Evolutionary conservation across 1,140 invertebrate species (phyloP), one percentile per base, ranked within the genome.

Genomic region (Micrasema longulum): DNA sequence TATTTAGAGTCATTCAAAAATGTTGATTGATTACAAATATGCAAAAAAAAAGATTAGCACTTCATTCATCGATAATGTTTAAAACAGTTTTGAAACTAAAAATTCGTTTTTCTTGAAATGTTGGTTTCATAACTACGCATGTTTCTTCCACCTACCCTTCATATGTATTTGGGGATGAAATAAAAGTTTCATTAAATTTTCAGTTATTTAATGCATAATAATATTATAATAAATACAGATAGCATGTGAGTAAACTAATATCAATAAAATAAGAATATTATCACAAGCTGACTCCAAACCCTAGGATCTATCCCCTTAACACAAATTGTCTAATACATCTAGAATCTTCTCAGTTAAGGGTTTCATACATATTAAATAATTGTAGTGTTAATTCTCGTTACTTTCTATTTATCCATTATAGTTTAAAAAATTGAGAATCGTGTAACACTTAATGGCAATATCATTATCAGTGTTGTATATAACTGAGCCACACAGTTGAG

Each of bases 401-500:
- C 12, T 31, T 16, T 20, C 43, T 64, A 64, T 47, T 26, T 45
- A n/a, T 20, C 43, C 26, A 26, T 45, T 45, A 64, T 26, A 47
- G 38, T 45, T 64, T 47, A 47, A 64, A 68, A 68, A 68, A 55
- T 68, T 68, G 65, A 68, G 65, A 68, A 55, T 68, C 63, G 47
- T 68, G 47, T 68, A 41, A 68, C 48, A 41, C 48, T 68, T 68
- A 53, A 68, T 68, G 16, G 36, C 65, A 68, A 68, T 64, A 64
- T 45, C 60, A 26, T 45, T 23, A 22, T 45, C 43, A 41, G 65
- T 55, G 50, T 43, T 55, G 50, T 43, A 41, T 55, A 55, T 55
- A 53, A 41, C 48, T 68, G 65, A 68, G 65, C 65, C 64, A 55
- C 41, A 20, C 50, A 55, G 16, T 68, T 55, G 65, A 55, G 65